A percentile compares a stretch with the other conserved stretches of the same genome.
Conservation (phyloP, 1,140 invertebrate species). For the Panulirus ornatus region DNA sequence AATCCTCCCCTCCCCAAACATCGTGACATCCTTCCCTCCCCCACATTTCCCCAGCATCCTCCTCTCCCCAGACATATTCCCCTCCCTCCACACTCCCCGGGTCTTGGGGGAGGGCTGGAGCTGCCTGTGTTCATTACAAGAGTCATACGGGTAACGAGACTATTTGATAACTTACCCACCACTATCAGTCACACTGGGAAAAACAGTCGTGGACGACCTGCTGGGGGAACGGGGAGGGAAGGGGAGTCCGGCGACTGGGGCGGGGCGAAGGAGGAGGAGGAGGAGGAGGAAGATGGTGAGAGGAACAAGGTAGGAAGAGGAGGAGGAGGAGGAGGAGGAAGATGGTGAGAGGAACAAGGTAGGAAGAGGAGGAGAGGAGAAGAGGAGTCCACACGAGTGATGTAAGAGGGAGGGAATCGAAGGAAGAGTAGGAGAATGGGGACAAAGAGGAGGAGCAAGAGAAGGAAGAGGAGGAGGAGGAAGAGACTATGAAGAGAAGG, state of each 20-base stretch:
- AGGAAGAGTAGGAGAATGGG: not conserved
- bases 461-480: not conserved
- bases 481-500: not conserved
- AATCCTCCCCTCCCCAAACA: no score
- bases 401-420: not conserved
- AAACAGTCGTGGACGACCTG: not conserved
- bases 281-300: not conserved
- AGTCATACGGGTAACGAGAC: constrained; percentile 5
- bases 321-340: not conserved
- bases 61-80: not conserved
- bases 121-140: constrained; percentile 18
- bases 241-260: not conserved
- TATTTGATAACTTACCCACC: constrained; percentile 11
- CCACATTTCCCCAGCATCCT: not conserved
- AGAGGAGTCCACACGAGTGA: no score
- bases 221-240: not conserved
- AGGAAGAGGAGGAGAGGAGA: not conserved
- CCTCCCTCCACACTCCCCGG: not conserved
- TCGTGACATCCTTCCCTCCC: not conserved
- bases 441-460: not conserved
- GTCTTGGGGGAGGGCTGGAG: no score
- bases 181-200: not conserved
- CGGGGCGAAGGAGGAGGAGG: not conserved
- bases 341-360: not conserved
- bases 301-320: not conserved